Evolutionary conservation across 2,888 invertebrate genomes (phyloP), one percentile per base, ranked within the genome.

Genomic region (Cataglyphis livida): DNA sequence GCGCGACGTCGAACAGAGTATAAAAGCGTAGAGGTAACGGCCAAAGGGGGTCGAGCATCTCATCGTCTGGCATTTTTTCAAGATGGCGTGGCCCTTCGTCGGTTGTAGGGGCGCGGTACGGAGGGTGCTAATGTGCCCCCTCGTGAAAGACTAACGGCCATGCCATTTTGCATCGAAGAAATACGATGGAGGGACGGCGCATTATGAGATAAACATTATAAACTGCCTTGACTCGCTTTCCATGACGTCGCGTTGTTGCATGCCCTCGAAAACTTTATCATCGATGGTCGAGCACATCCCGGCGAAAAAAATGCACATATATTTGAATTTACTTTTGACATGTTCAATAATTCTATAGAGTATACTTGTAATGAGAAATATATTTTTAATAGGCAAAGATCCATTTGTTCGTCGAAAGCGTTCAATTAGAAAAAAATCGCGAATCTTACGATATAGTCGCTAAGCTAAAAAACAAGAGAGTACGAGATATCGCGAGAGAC

Each of bases 161-260:
- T 75, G 71, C 82, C 87, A 85, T 85, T 89, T 87, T 87, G 76
- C 74, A 84, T n/a, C 78, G 82, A 81, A 82, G 86, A 89, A 84
- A 81, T 83, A 71, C 83, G 81, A 81, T 64, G 84, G 84, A 82
- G 64, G 32, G 32, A 88, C 81, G 84, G 71, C 83, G 85, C 79
- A 85, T 88, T 83, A 87, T 84, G 88, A 83, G 85, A 87, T 85
- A 90, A 90, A 89, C 90, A 90, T 85, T 90, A 90, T 88, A 90
- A 90, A 90, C 87, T 84, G 85, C 85, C 68, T 21, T 18, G 59
- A 75, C 76, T 74, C 65, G 65, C 51, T 21, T 59, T 61, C 41
- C 18, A 54, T 54, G 41, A 38, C 48, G 57, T 54, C 28, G 81
- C 25, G 73, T 66, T 68, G 87, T 68, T 44, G 68, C 10, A 70